Evolutionary conservation across 2,888 invertebrate genomes (phyloP), one percentile per base, ranked within the genome.

Genomic region (Eucera pruinosa): DNA sequence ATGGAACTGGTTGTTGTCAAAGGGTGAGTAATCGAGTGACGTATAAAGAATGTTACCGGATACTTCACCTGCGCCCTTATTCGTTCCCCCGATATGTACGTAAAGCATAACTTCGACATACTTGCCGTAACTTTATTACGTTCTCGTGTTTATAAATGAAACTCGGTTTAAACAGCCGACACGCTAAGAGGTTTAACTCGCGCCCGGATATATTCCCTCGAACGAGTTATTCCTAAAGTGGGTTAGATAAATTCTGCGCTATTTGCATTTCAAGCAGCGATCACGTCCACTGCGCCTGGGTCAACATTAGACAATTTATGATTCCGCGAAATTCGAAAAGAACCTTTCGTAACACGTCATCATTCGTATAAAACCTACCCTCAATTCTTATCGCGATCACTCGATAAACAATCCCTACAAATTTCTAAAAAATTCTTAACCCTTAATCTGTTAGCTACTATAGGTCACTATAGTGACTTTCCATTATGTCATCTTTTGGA

Each of bases 161-260:
- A 33, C 2, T 2, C 25, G 36, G 30, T 30, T 47, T 5, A 45
- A 55, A 47, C 50, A 45, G 43, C 23, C 25, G 55, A 18, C 54
- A 5, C 54, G 39, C 13, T 48, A 47, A 66, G 33, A 20, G 18
- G n/a, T 50, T 50, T 36, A 23, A 43, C 55, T 45, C 23, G 15
- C 13, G 43, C 6, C 13, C 6, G 36, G 20, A 39, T 18, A 20
- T 27, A 66, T 47, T 20, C 27, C 7, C 18, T 4, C 47, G 25
- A 11, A 3, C 18, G 36, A 55, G 57, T 36, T 47, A 47, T 20
- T 39, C 20, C 36, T n/a, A 39, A 66, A 48, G 25, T 57, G 57
- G 57, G 57, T 66, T 57, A 57, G 47, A 66, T 47, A 66, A 66
- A 66, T 66, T 36, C 57, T 15, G 2, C 5, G 33, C 6, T 57